Conservation (phyloP, 1,140 invertebrate genomes). For the Drosophila arawakana region DNA sequence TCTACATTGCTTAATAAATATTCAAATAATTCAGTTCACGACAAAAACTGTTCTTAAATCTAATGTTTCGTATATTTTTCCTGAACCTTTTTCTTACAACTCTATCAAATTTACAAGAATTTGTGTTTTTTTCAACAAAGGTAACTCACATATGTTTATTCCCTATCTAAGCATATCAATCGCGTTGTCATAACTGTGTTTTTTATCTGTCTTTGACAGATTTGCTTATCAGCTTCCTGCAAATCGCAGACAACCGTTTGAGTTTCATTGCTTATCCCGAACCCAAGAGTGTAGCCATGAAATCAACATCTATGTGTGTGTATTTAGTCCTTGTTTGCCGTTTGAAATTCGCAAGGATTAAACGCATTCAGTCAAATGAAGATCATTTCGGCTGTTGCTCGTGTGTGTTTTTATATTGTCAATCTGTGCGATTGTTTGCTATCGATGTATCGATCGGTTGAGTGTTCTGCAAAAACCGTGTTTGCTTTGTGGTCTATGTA, state of each 20-base stretch:
- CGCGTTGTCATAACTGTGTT: slow-evolving; percentile 69
- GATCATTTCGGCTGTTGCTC: slow-evolving; percentile 65
- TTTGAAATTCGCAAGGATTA: slow-evolving; percentile 78
- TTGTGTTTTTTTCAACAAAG: neutral
- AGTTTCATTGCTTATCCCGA: slow-evolving; percentile 47
- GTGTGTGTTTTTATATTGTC: slow-evolving; percentile 60
- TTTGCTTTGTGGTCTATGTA: slow-evolving; percentile 81
- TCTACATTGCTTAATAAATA: too few species aligned
- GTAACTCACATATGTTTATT: slow-evolving; percentile 3
- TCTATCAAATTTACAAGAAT: too few species aligned
- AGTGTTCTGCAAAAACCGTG: slow-evolving; percentile 54
- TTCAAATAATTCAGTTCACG: too few species aligned
- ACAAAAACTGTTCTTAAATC: too few species aligned
- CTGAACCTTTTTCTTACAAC: too few species aligned
- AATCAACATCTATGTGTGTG: slow-evolving; percentile 30
- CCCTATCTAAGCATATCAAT: slow-evolving; percentile 51
- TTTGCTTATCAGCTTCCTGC: slow-evolving; percentile 68
- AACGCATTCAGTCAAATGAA: slow-evolving; percentile 66
- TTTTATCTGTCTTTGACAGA: slow-evolving; percentile 68
- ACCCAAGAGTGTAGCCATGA: slow-evolving; percentile 8
- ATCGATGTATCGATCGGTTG: slow-evolving; percentile 56
- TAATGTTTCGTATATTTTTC: too few species aligned
- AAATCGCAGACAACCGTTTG: slow-evolving; percentile 51
- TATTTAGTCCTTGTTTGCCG: slow-evolving; percentile 40
- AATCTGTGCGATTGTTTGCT: slow-evolving; percentile 53